Conservation (phyloP, 2,113 vertebrate species). For the Plotosus lineatus region DNA sequence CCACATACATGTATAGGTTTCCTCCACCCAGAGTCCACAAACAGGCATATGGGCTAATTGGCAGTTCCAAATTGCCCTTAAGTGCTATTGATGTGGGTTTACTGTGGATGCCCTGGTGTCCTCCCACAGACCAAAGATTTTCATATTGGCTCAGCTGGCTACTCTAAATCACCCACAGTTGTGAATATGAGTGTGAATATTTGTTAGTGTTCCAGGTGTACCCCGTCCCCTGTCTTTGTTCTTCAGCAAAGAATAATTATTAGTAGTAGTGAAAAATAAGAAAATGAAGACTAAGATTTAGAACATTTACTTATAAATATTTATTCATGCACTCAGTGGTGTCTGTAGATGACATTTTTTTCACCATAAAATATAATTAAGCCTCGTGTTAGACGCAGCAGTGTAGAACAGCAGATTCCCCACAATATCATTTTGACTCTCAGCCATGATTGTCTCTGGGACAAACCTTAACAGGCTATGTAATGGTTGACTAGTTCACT, state of each 20-base stretch:
- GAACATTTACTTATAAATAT: not conserved
- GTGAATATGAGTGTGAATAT: too few species aligned
- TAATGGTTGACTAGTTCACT: slow-evolving; percentile 27
- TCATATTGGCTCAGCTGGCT: too few species aligned
- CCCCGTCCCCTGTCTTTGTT: too few species aligned
- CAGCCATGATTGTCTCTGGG: slow-evolving; percentile 30
- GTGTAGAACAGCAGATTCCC: slow-evolving; percentile 10
- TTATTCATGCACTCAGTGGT: not conserved
- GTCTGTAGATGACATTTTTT: not conserved
- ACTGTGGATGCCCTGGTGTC: too few species aligned
- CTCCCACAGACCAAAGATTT: too few species aligned
- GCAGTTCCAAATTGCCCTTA: too few species aligned
- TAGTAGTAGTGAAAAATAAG: not conserved
- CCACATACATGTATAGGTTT: too few species aligned
- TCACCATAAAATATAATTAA: slow-evolving; percentile 14
- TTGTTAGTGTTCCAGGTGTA: too few species aligned
- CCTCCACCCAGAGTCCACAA: too few species aligned
- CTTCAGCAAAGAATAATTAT: not conserved
- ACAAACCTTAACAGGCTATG: slow-evolving; percentile 24
- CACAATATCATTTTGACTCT: not conserved
- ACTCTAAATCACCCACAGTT: too few species aligned
- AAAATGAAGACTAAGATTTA: not conserved
- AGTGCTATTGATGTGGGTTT: too few species aligned
- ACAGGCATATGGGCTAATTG: too few species aligned
- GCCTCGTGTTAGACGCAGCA: slow-evolving; percentile 8